These are phyloP conservation scores for Cephus sareptanus DNA, from an alignment of 2,888 invertebrate genomes.

Conservation along the genomic window DNA sequence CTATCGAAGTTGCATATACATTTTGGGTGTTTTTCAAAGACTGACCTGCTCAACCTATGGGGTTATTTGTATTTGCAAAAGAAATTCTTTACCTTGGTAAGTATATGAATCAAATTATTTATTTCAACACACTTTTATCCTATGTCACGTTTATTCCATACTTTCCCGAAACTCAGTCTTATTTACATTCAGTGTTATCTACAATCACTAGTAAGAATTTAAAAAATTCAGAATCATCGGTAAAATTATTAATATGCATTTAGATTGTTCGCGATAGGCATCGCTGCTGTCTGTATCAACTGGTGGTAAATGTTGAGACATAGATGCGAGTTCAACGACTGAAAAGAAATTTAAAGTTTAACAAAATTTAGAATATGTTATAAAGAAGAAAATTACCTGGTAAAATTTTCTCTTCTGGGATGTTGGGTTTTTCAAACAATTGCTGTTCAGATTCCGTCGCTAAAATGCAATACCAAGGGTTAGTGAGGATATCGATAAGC, in stretches of 20 bases:
- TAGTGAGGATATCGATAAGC: neutral
- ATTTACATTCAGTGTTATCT: neutral
- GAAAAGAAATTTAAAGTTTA: neutral
- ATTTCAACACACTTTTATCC: neutral
- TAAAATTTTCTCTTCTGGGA: conserved; percentile 22
- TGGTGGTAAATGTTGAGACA: conserved; percentile 34
- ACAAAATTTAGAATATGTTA: conserved; percentile 7
- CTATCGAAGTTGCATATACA: neutral
- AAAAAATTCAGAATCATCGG: neutral
- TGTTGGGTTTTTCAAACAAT: conserved; percentile 1
- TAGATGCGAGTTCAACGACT: conserved; percentile 36
- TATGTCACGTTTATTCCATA: neutral
- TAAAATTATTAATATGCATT: neutral
- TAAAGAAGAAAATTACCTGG: conserved; percentile 14
- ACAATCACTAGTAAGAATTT: neutral
- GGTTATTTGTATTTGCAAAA: neutral
- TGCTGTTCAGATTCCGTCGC: conserved; percentile 15
- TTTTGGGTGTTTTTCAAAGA: neutral
- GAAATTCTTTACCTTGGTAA: neutral
- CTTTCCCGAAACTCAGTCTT: neutral
- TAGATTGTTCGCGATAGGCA: neutral
- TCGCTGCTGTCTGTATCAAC: conserved; percentile 14
- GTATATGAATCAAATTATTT: neutral
- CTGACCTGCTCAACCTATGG: neutral
- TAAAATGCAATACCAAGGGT: neutral